These are phyloP conservation scores for Oopsacas minuta DNA, from an alignment of 37 sponge, comb jelly and placozoan genomes.

Conservation along the genomic window DNA sequence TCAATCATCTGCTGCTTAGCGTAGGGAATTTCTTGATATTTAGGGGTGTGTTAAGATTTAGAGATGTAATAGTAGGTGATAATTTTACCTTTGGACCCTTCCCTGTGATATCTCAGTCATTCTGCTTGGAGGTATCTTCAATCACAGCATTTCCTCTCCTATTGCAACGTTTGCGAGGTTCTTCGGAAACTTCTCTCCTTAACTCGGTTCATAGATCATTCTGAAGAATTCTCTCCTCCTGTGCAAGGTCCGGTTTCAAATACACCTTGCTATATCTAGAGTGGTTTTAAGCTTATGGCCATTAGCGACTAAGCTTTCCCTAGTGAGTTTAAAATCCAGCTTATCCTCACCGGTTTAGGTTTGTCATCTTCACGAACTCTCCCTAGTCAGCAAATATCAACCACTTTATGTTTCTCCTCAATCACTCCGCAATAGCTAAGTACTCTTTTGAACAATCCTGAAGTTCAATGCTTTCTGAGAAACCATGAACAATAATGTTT, in stretches of 20 bases:
- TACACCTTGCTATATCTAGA: background rate
- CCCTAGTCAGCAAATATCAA: background rate
- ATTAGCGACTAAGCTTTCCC: background rate
- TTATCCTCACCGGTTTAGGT: conserved; percentile 8
- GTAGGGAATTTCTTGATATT: background rate
- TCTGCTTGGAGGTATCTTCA: background rate
- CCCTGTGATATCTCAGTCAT: background rate
- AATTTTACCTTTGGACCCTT: background rate
- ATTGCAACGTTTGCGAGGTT: background rate
- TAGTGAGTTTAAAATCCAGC: background rate
- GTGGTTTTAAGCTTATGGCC: background rate
- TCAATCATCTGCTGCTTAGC: background rate
- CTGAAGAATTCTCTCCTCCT: background rate
- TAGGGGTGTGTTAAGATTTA: background rate
- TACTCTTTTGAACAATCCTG: background rate
- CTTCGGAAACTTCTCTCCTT: background rate
- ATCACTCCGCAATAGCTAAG: background rate
- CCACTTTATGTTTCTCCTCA: background rate
- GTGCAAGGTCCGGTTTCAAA: background rate
- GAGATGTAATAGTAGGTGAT: background rate
- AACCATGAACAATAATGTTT: background rate
- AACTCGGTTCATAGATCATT: background rate
- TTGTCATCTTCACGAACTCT: background rate
- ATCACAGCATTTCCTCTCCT: background rate
- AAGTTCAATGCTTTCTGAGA: background rate